Evolutionary conservation across 1,140 invertebrate genomes (phyloP), one percentile per base, ranked within the genome.

Genomic region (Theocolax elegans): DNA sequence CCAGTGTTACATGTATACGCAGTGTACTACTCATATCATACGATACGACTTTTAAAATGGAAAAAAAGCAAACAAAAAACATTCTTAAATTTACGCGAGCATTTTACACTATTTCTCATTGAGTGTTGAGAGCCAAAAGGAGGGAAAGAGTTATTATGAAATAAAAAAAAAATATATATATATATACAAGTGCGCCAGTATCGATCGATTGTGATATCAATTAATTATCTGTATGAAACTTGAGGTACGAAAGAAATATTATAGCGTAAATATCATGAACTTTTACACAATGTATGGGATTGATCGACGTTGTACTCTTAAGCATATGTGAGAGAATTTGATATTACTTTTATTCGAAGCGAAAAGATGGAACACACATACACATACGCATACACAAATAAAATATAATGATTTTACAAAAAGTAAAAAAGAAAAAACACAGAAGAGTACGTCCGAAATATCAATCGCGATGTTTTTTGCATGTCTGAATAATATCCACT

Each of bases 1-100:
- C 83, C 83, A 86, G 83, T 85, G 82, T 86, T 84, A 84, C 80
- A 82, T 84, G 83, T 86, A 85, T 86, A 85, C 83, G 84, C 82
- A 84, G 77, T 81, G 81, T 86, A 84, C 77, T 81, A 81, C 81
- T 81, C 83, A 85, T 84, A 86, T 85, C 83, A 82, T 80, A 84
- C 75, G 79, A 82, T 80, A 75, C 72, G n/a, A n/a, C n/a, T n/a
- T n/a, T n/a, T n/a, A 58, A 48, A 67, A 46, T 46, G 17, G n/a
- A 46, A 46, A 46, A n/a, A n/a, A 46, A 46, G n/a, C 4, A 46
- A 46, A 19, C n/a, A n/a, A n/a, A 72, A 74, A 79, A 76, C 77
- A 76, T 75, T 62, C 68, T 65, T 76, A 76, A 68, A 72, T 64
- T 42, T 72, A 75, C 64, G 73, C 49, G 66, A 77, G 68, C 67